Percentiles rank a stretch among this genome's conserved stretches.
These are phyloP conservation scores for Hirtodrosophila cameraria DNA, from an alignment of 2,888 invertebrate species.

Conservation along the genomic window DNA sequence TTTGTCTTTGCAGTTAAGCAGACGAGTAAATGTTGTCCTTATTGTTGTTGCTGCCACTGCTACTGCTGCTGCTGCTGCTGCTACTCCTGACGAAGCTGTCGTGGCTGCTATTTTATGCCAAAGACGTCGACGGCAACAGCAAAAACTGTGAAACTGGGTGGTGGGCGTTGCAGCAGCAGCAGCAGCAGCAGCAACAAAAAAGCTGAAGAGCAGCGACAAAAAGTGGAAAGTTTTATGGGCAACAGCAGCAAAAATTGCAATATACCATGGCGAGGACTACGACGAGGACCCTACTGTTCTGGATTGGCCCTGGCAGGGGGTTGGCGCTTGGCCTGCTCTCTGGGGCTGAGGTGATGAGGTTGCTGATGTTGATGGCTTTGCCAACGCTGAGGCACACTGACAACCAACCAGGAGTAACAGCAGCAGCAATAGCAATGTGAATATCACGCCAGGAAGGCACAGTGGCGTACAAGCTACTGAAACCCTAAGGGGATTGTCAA, in stretches of 20 bases:
- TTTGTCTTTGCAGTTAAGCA: constrained; percentile 81
- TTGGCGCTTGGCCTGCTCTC: constrained; percentile 1
- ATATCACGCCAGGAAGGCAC: constrained; percentile 10
- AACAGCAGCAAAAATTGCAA: constrained; percentile 81
- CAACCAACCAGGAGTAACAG: constrained; percentile 30
- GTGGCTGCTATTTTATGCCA: constrained; percentile 57
- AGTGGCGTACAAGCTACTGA: constrained; percentile 14
- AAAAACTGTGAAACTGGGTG: constrained; percentile 46
- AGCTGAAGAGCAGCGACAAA: constrained; percentile 62
- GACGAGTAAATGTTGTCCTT: constrained; percentile 80
- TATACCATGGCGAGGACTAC: constrained; percentile 63
- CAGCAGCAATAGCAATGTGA: constrained; percentile 11
- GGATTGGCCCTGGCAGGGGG: constrained; percentile 38
- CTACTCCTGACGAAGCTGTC: constrained; percentile 51
- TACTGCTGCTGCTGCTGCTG: constrained; percentile 13
- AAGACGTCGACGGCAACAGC: constrained; percentile 50
- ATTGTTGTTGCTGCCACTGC: constrained; percentile 62
- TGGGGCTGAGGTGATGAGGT: constrained; percentile 46
- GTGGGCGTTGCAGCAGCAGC: constrained; percentile 44
- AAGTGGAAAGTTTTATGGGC: constrained; percentile 79
- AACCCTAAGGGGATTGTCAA: neutral
- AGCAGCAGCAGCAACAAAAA: constrained; percentile 26
- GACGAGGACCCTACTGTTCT: constrained; percentile 28
- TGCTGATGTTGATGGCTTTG: constrained; percentile 72
- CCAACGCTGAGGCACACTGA: constrained; percentile 56